Evolutionary conservation across 2,797 vertebrate species (phyloP), one percentile per base, ranked within the genome.

Genomic region (Oreonectes daqikongensis): DNA sequence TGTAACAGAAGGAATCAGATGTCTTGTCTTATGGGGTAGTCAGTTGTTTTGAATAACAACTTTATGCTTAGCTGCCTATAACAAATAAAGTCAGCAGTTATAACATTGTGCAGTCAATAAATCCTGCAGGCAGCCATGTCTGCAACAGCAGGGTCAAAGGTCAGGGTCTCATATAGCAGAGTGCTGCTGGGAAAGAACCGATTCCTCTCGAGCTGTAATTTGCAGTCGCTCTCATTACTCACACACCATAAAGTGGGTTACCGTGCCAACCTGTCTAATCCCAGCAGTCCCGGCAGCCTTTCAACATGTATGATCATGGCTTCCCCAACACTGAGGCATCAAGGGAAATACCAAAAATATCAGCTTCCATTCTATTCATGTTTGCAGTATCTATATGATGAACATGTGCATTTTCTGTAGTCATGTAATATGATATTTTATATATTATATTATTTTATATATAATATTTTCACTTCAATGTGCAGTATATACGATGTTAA

Each of bases 81-180:
- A 79, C 69, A 65, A 32, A 72, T 55, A 79, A 71, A 42, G 40
- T 40, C 42, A 64, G 50, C 42, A 61, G 22, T 50, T 81, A 76
- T 85, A 85, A 82, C 86, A 69, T 85, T 81, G 89, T 86, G 81
- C 86, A 90, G 84, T 85, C 82, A 86, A 92, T 92, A 91, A 91
- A 93, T 92, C 87, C 82, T 80, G 83, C 84, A 85, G 79, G 85
- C 86, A 90, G 87, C 82, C 88, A 88, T 89, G 83, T 91, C 86
- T 90, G 87, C 89, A 88, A 86, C 82, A 82, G 84, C 81, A 86
- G 82, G 90, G 89, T 90, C 81, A 86, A 86, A 87, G 86, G 87
- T 90, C 90, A 82, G 42, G 67, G 85, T 86, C 86, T 84, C 69
- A 86, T 89, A 85, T 79, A 84, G 86, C 80, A 84, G 88, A 90